Evolutionary conservation across 2,797 vertebrate species (phyloP).

Genomic region (Rhinoraja longicauda): DNA sequence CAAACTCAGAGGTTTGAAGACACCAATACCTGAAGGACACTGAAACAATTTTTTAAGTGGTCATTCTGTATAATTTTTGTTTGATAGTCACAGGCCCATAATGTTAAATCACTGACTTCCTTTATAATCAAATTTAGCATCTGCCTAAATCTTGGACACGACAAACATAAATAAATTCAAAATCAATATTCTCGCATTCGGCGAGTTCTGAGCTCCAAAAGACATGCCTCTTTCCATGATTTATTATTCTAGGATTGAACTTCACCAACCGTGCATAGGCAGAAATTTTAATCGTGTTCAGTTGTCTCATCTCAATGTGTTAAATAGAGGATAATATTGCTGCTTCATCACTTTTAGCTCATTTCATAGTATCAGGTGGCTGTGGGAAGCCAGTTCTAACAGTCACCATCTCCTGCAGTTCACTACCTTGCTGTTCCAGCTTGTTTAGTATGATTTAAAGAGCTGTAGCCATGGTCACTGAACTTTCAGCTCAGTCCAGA

Average conservation of each 20-base stretch:
- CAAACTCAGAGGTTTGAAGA: not conserved
- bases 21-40: not conserved
- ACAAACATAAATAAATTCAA: not conserved
- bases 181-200: not conserved
- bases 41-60: not conserved
- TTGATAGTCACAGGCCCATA: not conserved
- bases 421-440: conserved; percentile 45
- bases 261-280: not conserved
- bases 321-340: conserved; percentile 44
- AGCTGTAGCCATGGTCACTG: conserved; percentile 44
- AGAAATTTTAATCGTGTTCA: conserved; percentile 43
- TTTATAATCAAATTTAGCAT: not conserved
- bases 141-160: not conserved
- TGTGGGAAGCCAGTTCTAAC: conserved; percentile 43
- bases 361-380: conserved; percentile 41
- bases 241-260: not conserved
- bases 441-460: conserved; percentile 47
- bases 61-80: not conserved
- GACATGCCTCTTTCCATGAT: not conserved
- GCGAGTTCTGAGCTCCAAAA: not conserved
- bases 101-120: not conserved
- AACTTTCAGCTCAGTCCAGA: conserved; percentile 47
- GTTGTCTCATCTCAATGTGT: conserved; percentile 44
- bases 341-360: conserved; percentile 40
- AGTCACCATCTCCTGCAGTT: conserved; percentile 44